Base-by-base conservation (phyloP, 2,113 vertebrate species). In the Anarhynchus alexandrinus region DNA sequence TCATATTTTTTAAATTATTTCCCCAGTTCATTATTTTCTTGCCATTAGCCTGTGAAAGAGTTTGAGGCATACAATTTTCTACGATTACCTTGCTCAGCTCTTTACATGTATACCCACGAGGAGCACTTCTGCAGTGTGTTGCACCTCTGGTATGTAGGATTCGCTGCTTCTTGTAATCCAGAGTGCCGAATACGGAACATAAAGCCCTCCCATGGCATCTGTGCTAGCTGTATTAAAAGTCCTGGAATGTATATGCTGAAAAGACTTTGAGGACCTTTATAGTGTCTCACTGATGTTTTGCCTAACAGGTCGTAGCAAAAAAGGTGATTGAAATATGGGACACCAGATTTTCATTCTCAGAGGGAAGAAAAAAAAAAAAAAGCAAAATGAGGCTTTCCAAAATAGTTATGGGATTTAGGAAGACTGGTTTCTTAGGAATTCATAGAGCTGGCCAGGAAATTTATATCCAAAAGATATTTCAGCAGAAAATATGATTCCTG, bases 91-190 rank as follows among this genome's bases (percentile, higher is more conserved):
- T 69, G 43, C 59, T 81, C 49, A 73, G 7, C 25, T 82, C 27
- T 54, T 59, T 49, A 23, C 11, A 21, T n/a, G 15, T 10, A 15
- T 25, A 29, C 6, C 14, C 22, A 45, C 0, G 0, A 57, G 55
- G 40, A 86, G n/a, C 25, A 69, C 5, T 69, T 73, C 25, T 36
- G 25, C 40, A 91, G 38, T 4, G 6, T 42, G 30, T 15, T 64
- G 10, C 27, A 36, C 15, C n/a, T 85, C n/a, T 69, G 6, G 21
- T 81, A 51, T 52, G 19, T 25, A 73, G 30, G 32, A 73, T 42
- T 49, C 14, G 0, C 8, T 73, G 29, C 58, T 61, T 1, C 59
- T 62, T 92, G 38, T 64, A 62, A 17, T 42, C 19, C 47, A 51
- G 49, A 51, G 49, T 10, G 43, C 26, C 57, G 40, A 84, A 36